Percentiles rank a stretch among this genome's conserved stretches.
These are phyloP conservation scores for Pongo abelii DNA, from an alignment of 2,113 vertebrate genomes.

Conservation along the genomic window DNA sequence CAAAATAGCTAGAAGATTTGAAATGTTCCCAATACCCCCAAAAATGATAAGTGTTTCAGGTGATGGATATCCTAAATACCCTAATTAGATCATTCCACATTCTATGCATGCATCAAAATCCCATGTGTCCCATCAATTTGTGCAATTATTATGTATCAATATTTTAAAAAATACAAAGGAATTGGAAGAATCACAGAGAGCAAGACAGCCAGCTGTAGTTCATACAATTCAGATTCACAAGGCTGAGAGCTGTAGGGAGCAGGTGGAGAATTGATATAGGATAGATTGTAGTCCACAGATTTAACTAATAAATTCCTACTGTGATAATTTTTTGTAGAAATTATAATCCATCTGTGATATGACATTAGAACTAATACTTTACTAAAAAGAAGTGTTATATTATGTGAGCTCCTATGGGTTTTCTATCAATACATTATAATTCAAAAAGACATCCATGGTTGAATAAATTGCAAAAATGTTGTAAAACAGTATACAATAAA, in stretches of 20 bases:
- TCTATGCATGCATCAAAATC: not conserved
- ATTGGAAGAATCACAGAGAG: not conserved
- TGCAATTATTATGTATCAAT: not conserved
- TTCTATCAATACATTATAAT: slow-evolving; percentile 20
- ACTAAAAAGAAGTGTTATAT: slow-evolving; percentile 24
- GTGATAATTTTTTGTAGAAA: slow-evolving; percentile 40
- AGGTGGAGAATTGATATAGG: not conserved
- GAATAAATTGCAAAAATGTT: slow-evolving; percentile 34
- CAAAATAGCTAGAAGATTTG: not conserved
- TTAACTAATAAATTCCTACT: slow-evolving; percentile 49
- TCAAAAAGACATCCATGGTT: not conserved
- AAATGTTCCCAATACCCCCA: not conserved
- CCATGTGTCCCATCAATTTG: not conserved
- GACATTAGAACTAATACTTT: slow-evolving; percentile 10
- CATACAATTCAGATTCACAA: not conserved
- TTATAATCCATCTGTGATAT: slow-evolving; percentile 50
- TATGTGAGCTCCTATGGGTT: not conserved
- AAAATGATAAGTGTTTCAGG: not conserved
- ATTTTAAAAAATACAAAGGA: not conserved
- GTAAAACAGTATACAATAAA: slow-evolving; percentile 32
- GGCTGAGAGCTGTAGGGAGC: not conserved
- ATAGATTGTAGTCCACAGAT: not conserved
- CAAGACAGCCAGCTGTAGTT: not conserved
- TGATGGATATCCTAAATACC: not conserved
- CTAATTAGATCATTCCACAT: not conserved